Base-by-base conservation (phyloP, 2,797 vertebrate genomes). In the Arctocebus calabarensis region DNA sequence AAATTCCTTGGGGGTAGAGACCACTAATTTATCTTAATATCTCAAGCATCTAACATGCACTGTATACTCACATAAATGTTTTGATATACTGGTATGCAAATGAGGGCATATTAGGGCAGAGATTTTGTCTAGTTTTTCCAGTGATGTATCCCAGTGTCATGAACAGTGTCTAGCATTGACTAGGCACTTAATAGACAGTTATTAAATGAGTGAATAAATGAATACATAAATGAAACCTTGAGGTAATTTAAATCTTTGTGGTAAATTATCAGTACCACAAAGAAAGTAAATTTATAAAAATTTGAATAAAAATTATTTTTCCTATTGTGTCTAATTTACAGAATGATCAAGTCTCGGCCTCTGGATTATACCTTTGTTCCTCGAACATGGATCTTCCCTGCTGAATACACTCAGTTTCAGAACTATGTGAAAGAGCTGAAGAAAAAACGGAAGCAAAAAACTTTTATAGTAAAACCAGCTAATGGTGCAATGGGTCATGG, bases 401-500 rank as follows among this genome's bases (percentile, higher is more conserved):
- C 99, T 17, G 99, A 99, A 96, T 99, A 99, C 97, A 99, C 99
- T 45, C 99, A 99, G 97, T 99, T 99, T 97, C 99, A 99, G 98
- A 99, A 99, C 97, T 99, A 99, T 20, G 99, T 99, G 73, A 99
- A 99, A 98, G 99, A 99, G 98, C 92, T 99, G 92, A 99, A 99
- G 97, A 99, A 99, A 98, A 99, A 99, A 97, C 99, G 99, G 97
- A 99, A 99, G 97, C 99, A 99, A 98, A 99, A 99, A 98, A 99
- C 99, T 4, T 99, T 99, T 96, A 99, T 99, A 91, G 99, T 99
- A 95, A 99, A 99, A 97, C 99, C 99, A 83, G 99, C 99, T 96
- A 99, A 99, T 16, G 99, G 99, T 96, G 99, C 99, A 95, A 99
- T 99, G 99, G 99, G 99, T 97, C 99, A 99, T 87, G 99, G 99